Evolutionary conservation across 2,888 invertebrate species (phyloP).

Genomic region (Heteromurus nitidus): DNA sequence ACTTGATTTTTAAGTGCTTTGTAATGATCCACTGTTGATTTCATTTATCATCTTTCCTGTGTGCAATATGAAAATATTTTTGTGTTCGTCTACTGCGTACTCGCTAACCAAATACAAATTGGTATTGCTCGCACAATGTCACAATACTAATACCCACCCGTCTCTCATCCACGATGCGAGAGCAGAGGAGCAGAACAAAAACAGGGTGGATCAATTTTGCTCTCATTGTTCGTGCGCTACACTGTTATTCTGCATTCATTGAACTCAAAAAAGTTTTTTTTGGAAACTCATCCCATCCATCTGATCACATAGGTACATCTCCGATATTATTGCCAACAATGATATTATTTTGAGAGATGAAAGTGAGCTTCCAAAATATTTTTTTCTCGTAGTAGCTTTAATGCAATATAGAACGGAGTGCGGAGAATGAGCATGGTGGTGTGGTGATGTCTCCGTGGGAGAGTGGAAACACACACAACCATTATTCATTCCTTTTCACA

Average conservation of each 20-base stretch:
- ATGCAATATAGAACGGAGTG: not conserved
- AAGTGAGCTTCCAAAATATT: not conserved
- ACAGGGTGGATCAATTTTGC: slow-evolving; percentile 2
- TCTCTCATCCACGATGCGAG: not conserved
- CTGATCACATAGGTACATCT: not conserved
- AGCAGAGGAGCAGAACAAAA: not conserved
- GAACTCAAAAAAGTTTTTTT: not conserved
- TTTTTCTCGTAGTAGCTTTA: not conserved
- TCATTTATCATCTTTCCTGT: slow-evolving; percentile 42
- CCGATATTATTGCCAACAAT: slow-evolving; percentile 1
- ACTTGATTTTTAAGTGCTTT: slow-evolving; percentile 23
- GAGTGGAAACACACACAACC: slow-evolving; percentile 50
- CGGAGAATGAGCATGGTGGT: slow-evolving; percentile 23
- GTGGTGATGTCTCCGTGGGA: slow-evolving; percentile 58
- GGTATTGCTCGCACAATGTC: no score
- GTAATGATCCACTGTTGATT: slow-evolving; percentile 27
- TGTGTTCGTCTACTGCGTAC: not conserved
- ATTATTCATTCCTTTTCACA: slow-evolving; percentile 60
- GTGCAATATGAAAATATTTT: slow-evolving; percentile 18
- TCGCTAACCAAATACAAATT: not conserved
- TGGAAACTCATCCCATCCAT: slow-evolving; percentile 1
- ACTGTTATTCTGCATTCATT: not conserved
- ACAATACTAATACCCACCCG: not conserved
- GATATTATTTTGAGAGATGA: not conserved
- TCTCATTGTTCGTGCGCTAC: not conserved